Base-by-base conservation (phyloP, 2,888 invertebrate genomes). In the Hylaea fasciaria region DNA sequence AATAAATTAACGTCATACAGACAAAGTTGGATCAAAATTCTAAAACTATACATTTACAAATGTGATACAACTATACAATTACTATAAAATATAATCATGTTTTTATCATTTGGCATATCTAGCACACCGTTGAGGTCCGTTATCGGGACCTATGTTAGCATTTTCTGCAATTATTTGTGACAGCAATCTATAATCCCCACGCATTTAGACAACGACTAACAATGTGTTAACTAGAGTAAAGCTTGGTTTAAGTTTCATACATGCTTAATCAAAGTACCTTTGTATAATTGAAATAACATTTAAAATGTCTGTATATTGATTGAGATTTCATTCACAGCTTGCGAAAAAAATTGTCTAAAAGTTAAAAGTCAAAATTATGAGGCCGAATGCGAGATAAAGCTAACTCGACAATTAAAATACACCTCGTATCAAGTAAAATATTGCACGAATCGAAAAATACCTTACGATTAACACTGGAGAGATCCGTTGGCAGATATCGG, bases 101-200 rank as follows among this genome's bases (percentile, higher is more conserved):
- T 51, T 58, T 40, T 40, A 46, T 77, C 76, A 82, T 86, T 87
- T 87, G 86, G 87, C 85, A 85, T 85, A 82, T 80, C 86, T 87
- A 87, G 87, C 87, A 86, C 85, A 85, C 82, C 80, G 74, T 78
- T 80, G 58, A 57, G 67, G 66, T 68, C 72, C 74, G 69, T 60
- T 57, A 46, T 45, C 45, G 62, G 72, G 72, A 55, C 57, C 47
- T 46, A 57, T 29, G n/a, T 61, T 56, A 39, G 32, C 16, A 48
- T 54, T 57, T 46, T 50, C 32, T 51, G 28, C 44, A 44, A n/a
- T 37, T n/a, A 51, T 66, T 66, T 70, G 61, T 64, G 59, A 63
- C 65, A 52, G 45, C 58, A 5, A 39, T 52, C 16, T 41, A 17
- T n/a, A 41, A 48, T 43, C 14, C 35, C 47, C 35, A 52, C 35